Evolutionary conservation across 1,140 invertebrate genomes (phyloP).

Genomic region (Bombus consobrinus): DNA sequence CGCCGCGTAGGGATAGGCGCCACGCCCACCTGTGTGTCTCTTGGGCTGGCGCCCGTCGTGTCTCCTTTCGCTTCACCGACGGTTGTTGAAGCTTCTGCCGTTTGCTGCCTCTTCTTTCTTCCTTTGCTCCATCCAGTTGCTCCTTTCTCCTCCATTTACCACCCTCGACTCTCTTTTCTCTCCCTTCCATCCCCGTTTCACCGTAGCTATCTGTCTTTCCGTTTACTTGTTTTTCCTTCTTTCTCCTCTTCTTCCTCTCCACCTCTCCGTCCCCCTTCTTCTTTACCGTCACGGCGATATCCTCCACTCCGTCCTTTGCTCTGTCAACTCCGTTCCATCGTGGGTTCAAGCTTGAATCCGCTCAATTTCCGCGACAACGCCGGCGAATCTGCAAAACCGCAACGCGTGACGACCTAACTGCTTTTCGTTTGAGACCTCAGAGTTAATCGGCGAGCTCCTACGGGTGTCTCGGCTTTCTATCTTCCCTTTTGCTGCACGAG

Average conservation of each 20-base stretch:
- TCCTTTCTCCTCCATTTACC: not conserved
- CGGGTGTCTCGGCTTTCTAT: slow-evolving; percentile 21
- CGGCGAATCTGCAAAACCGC: slow-evolving; percentile 69
- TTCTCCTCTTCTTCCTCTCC: not conserved
- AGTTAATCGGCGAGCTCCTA: slow-evolving; percentile 10
- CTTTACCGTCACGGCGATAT: not conserved
- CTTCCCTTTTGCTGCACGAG: slow-evolving; percentile 19
- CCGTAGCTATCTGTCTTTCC: not conserved
- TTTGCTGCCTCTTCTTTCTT: slow-evolving; percentile 26
- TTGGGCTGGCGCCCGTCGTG: slow-evolving; percentile 57
- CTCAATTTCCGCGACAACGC: slow-evolving; percentile 70
- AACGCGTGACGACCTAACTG: slow-evolving; percentile 76
- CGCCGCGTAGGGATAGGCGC: slow-evolving; percentile 76
- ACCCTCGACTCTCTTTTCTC: slow-evolving; percentile 11
- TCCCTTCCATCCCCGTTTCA: not conserved
- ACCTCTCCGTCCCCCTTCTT: not conserved
- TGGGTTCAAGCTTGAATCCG: slow-evolving; percentile 59
- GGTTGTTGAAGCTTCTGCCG: slow-evolving; percentile 30
- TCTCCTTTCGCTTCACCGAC: slow-evolving; percentile 61
- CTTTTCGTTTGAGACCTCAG: slow-evolving; percentile 76
- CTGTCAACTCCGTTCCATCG: slow-evolving; percentile 50
- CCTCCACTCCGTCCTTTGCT: not conserved
- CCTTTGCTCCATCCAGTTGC: not conserved
- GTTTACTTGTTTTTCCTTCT: slow-evolving; percentile 26
- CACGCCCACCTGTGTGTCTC: slow-evolving; percentile 75